These are phyloP conservation scores for Tolmerus cingulatus DNA, from an alignment of 2,888 invertebrate species.

Conservation along the genomic window DNA sequence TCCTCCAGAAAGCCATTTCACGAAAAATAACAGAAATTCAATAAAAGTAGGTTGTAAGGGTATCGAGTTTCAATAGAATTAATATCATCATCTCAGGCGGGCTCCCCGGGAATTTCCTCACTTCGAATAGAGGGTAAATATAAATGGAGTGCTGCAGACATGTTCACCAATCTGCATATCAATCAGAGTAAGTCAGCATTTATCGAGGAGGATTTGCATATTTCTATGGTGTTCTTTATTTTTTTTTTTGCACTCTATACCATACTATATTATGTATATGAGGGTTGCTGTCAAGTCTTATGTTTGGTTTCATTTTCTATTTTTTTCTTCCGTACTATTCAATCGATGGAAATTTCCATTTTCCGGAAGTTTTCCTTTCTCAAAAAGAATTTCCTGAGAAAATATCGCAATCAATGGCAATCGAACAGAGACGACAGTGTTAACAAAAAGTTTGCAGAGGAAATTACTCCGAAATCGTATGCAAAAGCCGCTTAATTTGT, in stretches of 20 bases:
- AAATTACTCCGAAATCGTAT: not conserved
- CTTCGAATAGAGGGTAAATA: not conserved
- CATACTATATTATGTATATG: not conserved
- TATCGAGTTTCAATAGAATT: constrained; percentile 13
- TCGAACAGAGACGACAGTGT: not conserved
- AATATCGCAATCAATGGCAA: not conserved
- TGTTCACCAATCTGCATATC: constrained; percentile 40
- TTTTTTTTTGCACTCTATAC: not conserved
- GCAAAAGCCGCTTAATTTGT: not conserved
- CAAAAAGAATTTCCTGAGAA: not conserved
- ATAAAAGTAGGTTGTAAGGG: constrained; percentile 2
- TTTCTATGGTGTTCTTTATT: not conserved
- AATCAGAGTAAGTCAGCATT: constrained; percentile 44
- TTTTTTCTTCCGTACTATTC: not conserved
- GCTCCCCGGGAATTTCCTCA: not conserved
- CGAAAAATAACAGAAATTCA: not conserved
- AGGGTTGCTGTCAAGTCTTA: not conserved
- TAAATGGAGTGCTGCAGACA: not conserved
- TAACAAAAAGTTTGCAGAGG: not conserved
- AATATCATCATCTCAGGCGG: not conserved
- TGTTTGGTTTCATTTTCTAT: not conserved
- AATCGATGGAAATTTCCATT: not conserved
- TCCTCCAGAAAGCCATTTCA: not conserved
- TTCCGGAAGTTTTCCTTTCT: not conserved
- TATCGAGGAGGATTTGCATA: constrained; percentile 38